A percentile compares a stretch with the other conserved stretches of the same genome.
Evolutionary conservation across 2,888 invertebrate species (phyloP).

Genomic region (Coleophora deauratella): DNA sequence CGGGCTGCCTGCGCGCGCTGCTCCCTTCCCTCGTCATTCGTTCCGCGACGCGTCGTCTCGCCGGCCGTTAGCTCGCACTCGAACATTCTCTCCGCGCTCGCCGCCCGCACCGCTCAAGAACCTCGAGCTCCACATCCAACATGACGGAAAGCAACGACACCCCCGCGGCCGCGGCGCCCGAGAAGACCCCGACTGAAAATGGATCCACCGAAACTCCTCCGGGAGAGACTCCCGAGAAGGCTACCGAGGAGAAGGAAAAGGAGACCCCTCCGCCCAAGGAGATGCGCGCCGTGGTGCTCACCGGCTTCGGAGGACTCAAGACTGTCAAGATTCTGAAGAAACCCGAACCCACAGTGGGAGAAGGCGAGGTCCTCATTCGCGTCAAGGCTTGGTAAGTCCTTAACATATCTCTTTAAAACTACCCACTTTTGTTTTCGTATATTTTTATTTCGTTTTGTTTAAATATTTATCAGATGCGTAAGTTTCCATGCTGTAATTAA

Average conservation of each 20-base stretch:
- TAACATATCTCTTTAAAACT: slow-evolving; percentile 9
- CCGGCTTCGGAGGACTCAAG: slow-evolving; percentile 90
- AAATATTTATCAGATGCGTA: slow-evolving; percentile 4
- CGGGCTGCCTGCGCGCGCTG: slow-evolving; percentile 23
- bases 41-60: slow-evolving; percentile 66
- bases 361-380: slow-evolving; percentile 86
- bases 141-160: slow-evolving; percentile 72
- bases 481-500: neutral
- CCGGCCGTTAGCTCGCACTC: slow-evolving; percentile 57
- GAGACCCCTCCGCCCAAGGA: slow-evolving; percentile 79
- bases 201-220: slow-evolving; percentile 62
- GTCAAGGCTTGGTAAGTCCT: slow-evolving; percentile 89
- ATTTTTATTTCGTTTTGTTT: slow-evolving; percentile 5
- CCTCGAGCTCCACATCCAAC: slow-evolving; percentile 27
- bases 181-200: slow-evolving; percentile 73
- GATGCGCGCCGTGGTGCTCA: slow-evolving; percentile 89
- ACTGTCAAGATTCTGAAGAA: slow-evolving; percentile 88
- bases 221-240: slow-evolving; percentile 69
- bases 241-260: slow-evolving; percentile 71
- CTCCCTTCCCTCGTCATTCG: slow-evolving; percentile 67
- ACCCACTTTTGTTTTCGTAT: slow-evolving; percentile 14
- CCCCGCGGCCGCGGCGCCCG: slow-evolving; percentile 67
- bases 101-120: slow-evolving; percentile 45
- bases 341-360: slow-evolving; percentile 80
- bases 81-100: slow-evolving; percentile 50